These are phyloP conservation scores for Eciton burchellii DNA, from an alignment of 1,140 invertebrate genomes.

Conservation along the genomic window DNA sequence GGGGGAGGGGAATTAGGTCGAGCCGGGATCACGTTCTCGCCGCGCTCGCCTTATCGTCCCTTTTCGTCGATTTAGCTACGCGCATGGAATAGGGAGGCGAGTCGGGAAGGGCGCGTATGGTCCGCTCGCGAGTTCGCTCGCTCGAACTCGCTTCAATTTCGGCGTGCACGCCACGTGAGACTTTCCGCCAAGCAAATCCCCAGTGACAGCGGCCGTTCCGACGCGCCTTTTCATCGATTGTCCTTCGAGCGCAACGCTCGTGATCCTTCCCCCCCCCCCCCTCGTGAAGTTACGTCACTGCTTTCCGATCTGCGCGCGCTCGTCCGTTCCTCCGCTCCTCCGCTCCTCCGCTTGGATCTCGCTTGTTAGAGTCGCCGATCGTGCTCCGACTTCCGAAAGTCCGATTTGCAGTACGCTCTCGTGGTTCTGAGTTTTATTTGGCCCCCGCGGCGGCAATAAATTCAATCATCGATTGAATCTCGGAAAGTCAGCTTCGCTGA, in stretches of 20 bases:
- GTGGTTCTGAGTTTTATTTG: constrained; percentile 13
- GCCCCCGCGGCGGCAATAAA: too few species aligned
- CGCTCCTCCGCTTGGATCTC: neutral
- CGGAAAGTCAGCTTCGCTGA: constrained; percentile 10
- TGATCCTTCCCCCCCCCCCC: neutral
- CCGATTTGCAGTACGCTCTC: neutral
- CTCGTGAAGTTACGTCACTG: neutral
- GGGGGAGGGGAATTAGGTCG: constrained; percentile 55
- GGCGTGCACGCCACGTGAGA: constrained; percentile 24
- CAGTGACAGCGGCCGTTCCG: neutral
- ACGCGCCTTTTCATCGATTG: constrained; percentile 34
- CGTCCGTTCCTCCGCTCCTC: neutral
- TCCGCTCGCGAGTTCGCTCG: constrained; percentile 19
- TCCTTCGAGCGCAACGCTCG: neutral
- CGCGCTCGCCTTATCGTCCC: constrained; percentile 21
- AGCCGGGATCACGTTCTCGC: constrained; percentile 21
- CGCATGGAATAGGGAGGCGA: constrained; percentile 40
- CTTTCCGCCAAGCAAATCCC: constrained; percentile 8
- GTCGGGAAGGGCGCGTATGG: neutral
- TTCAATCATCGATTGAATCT: constrained; percentile 20
- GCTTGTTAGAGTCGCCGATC: constrained; percentile 24
- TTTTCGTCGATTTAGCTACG: constrained; percentile 58
- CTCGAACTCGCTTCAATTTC: constrained; percentile 17
- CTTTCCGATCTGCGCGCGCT: neutral
- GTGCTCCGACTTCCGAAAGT: constrained; percentile 28